A percentile compares a stretch with the other conserved stretches of the same genome.
Conservation (phyloP, 1,140 invertebrate genomes). For the Drosophila novamexicana region DNA sequence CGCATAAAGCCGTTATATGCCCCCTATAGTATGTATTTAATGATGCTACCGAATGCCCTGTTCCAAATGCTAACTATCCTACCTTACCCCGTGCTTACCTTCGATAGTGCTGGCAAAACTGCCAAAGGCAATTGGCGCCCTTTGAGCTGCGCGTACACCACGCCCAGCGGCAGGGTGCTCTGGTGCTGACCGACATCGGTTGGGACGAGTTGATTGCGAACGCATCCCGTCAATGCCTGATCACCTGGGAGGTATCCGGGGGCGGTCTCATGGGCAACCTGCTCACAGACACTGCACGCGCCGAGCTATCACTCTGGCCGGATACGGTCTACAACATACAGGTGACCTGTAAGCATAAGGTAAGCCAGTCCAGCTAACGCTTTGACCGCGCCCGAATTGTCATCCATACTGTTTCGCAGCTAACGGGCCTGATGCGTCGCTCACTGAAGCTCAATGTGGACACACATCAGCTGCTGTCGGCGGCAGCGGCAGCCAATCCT, state of each 20-base stretch:
- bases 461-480: constrained; percentile 64
- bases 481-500: constrained; percentile 34
- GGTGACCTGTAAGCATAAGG: constrained; percentile 86
- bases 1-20: no score
- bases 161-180: constrained; percentile 76
- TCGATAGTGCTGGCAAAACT: constrained; percentile 75
- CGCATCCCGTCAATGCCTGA: constrained; percentile 88
- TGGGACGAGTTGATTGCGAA: constrained; percentile 88
- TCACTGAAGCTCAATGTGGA: constrained; percentile 78
- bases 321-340: constrained; percentile 92
- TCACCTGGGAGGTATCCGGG: constrained; percentile 93
- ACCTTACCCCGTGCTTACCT: background rate
- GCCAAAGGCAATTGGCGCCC: constrained; percentile 58
- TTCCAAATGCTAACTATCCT: background rate
- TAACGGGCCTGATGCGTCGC: constrained; percentile 76
- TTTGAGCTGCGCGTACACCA: constrained; percentile 64
- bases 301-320: constrained; percentile 91
- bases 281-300: constrained; percentile 91
- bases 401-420: constrained; percentile 44
- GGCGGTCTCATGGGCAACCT: constrained; percentile 93
- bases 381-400: constrained; percentile 16
- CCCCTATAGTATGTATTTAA: background rate
- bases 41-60: background rate
- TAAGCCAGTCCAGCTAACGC: constrained; percentile 37
- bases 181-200: constrained; percentile 91